Evolutionary conservation across 2,113 vertebrate genomes (phyloP).

Genomic region (Pituophis catenifer): DNA sequence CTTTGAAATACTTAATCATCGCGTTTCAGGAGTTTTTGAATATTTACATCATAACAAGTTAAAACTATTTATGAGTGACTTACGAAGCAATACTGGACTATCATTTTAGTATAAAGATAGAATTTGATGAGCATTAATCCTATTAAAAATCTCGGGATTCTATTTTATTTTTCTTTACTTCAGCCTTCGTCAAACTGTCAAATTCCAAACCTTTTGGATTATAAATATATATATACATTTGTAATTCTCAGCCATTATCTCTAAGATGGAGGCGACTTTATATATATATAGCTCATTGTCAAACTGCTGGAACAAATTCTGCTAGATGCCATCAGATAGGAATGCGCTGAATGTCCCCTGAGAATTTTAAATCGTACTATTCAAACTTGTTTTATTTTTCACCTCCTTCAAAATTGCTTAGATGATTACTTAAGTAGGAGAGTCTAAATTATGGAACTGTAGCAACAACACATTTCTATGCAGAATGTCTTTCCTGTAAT

Average conservation of each 20-base stretch:
- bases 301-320: not conserved
- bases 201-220: not conserved
- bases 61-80: slow-evolving; percentile 11
- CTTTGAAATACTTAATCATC: slow-evolving; percentile 70
- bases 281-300: not conserved
- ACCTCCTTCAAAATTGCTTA: not conserved
- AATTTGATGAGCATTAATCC: not conserved
- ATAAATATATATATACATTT: too few relatives aligned
- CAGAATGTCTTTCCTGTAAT: not conserved
- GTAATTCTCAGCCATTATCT: not conserved
- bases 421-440: not conserved
- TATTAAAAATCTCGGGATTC: not conserved
- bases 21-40: slow-evolving; percentile 45
- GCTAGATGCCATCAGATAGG: too few relatives aligned
- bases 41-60: slow-evolving; percentile 35
- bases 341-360: not conserved
- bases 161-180: not conserved
- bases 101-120: not conserved
- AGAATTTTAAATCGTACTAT: not conserved
- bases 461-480: not conserved
- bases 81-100: not conserved
- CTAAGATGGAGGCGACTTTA: not conserved
- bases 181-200: not conserved
- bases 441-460: not conserved
- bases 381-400: not conserved